Percentiles rank a stretch among this genome's conserved stretches.
Conservation (phyloP, 2,888 invertebrate genomes). For the Rugalucina vietnamica region DNA sequence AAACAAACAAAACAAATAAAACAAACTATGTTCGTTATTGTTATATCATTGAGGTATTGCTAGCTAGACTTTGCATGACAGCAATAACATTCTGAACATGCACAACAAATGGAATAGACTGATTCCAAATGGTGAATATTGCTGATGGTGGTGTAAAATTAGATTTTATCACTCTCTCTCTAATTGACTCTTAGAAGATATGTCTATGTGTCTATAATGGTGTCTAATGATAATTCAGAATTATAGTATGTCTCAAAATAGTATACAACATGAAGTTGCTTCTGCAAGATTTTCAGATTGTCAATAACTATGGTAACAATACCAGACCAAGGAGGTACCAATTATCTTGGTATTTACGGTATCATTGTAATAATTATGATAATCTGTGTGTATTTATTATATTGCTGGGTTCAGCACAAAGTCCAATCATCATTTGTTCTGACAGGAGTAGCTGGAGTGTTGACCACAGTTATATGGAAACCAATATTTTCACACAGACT, state of each 20-base stretch:
- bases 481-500: background rate
- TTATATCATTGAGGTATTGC: too few species aligned
- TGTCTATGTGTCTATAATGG: too few species aligned
- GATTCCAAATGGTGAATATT: background rate
- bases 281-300: too few species aligned
- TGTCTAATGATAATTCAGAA: too few species aligned
- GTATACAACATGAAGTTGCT: too few species aligned
- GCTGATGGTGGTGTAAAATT: background rate
- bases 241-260: too few species aligned
- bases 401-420: background rate
- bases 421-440: background rate
- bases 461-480: background rate
- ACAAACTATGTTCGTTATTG: too few species aligned
- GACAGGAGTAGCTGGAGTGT: background rate
- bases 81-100: too few species aligned
- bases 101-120: too few species aligned
- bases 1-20: too few species aligned
- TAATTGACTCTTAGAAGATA: slow-evolving; percentile 4
- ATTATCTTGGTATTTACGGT: background rate
- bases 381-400: background rate
- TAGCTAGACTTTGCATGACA: too few species aligned
- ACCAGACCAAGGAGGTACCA: too few species aligned
- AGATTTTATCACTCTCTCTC: background rate
- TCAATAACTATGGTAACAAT: background rate
- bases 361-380: slow-evolving; percentile 10